Evolutionary conservation across 2,888 invertebrate genomes (phyloP).

Genomic region (Eledona agricola): DNA sequence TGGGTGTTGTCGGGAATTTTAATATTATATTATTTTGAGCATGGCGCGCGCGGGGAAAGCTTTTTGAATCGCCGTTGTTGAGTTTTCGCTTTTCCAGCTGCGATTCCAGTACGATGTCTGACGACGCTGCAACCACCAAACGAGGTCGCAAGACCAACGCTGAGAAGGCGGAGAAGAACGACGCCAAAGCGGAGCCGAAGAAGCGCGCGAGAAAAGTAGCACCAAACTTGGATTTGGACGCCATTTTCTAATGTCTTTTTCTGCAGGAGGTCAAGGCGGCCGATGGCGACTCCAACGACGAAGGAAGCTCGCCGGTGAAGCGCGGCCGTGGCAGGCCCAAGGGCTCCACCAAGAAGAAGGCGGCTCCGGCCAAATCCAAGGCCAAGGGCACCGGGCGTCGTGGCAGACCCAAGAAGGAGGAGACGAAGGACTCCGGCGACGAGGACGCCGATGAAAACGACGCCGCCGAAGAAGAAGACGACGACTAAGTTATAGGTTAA

Average conservation of each 20-base stretch:
- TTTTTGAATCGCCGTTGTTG: conserved; percentile 43
- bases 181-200: conserved; percentile 48
- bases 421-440: conserved; percentile 59
- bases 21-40: conserved; percentile 61
- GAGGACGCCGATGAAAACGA: conserved; percentile 62
- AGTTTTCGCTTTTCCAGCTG: conserved; percentile 3
- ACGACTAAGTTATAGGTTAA: conserved; percentile 33
- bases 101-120: conserved; percentile 53
- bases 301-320: conserved; percentile 61
- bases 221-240: too few species aligned
- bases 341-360: conserved; percentile 65
- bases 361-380: conserved; percentile 58
- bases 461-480: conserved; percentile 57
- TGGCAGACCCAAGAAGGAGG: conserved; percentile 63
- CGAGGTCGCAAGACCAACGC: conserved; percentile 61
- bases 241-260: too few species aligned
- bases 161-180: conserved; percentile 46
- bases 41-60: conserved; percentile 57
- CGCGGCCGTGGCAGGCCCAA: conserved; percentile 67
- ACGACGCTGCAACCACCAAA: conserved; percentile 60
- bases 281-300: conserved; percentile 50
- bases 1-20: conserved; percentile 60
- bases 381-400: conserved; percentile 60
- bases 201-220: conserved; percentile 50
- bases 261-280: conserved; percentile 43